These are phyloP conservation scores for Eristalis pertinax DNA, from an alignment of 2,888 invertebrate species.

Conservation along the genomic window DNA sequence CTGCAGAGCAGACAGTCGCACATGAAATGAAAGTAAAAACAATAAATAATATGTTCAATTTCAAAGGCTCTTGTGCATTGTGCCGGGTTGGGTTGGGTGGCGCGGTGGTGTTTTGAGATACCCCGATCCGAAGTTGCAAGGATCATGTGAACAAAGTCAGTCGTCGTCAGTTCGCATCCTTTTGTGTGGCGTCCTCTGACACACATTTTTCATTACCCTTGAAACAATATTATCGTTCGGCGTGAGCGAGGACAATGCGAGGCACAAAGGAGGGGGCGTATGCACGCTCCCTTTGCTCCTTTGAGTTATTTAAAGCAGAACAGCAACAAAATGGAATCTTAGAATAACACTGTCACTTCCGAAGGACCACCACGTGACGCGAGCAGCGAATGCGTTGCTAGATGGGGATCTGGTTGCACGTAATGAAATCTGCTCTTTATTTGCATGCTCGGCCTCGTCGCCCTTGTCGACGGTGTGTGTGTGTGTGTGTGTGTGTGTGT, in stretches of 20 bases:
- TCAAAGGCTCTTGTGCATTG: slow-evolving; percentile 32
- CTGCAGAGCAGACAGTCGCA: background rate
- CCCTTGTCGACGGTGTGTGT: too few relatives aligned
- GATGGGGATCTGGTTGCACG: slow-evolving; percentile 23
- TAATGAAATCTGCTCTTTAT: slow-evolving; percentile 39
- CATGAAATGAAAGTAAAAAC: slow-evolving; percentile 35
- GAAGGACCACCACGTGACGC: background rate
- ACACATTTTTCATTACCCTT: slow-evolving; percentile 70
- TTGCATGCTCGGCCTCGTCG: slow-evolving; percentile 12
- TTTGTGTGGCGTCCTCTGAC: slow-evolving; percentile 21
- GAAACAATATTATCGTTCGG: slow-evolving; percentile 62
- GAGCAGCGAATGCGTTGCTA: background rate
- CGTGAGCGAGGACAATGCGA: slow-evolving; percentile 46
- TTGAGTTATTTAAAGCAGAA: background rate
- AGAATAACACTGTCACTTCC: slow-evolving; percentile 1
- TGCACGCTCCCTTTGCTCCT: background rate
- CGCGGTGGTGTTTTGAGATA: background rate
- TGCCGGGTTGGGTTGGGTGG: background rate
- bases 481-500: too few relatives aligned
- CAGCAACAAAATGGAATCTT: background rate
- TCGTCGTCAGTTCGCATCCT: background rate
- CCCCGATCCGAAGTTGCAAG: slow-evolving; percentile 33
- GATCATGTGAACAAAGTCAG: slow-evolving; percentile 42
- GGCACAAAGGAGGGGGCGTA: background rate
- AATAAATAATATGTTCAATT: slow-evolving; percentile 66